These are phyloP conservation scores for Pogonomyrmex californicus DNA, from an alignment of 1,140 invertebrate genomes.

Conservation along the genomic window DNA sequence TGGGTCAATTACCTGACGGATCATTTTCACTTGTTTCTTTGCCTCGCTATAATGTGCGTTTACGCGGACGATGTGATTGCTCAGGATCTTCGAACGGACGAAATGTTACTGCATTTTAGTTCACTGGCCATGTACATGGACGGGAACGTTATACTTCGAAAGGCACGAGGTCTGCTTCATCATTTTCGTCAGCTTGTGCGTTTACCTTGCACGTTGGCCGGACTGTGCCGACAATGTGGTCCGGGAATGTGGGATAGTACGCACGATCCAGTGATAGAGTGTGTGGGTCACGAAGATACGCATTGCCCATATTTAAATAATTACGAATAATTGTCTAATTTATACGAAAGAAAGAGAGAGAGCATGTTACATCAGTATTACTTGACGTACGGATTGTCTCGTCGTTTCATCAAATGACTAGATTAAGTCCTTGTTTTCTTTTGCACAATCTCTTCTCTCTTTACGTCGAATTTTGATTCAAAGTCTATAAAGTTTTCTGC, in stretches of 20 bases:
- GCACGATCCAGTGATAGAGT: slow-evolving; percentile 92
- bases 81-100: slow-evolving; percentile 95
- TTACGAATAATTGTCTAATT: slow-evolving; percentile 78
- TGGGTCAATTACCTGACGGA: slow-evolving; percentile 98
- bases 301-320: slow-evolving; percentile 84
- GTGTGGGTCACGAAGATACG: slow-evolving; percentile 86
- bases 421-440: slow-evolving; percentile 40
- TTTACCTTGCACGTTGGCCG: slow-evolving; percentile 95
- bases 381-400: slow-evolving; percentile 17
- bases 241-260: slow-evolving; percentile 97
- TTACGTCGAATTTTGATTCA: slow-evolving; percentile 1
- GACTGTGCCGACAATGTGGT: slow-evolving; percentile 94
- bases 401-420: slow-evolving; percentile 28
- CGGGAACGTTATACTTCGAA: slow-evolving; percentile 94
- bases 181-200: slow-evolving; percentile 94
- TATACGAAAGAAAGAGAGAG: slow-evolving; percentile 8
- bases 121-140: slow-evolving; percentile 99
- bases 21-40: slow-evolving; percentile 97
- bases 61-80: slow-evolving; percentile 97
- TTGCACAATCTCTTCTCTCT: slow-evolving; percentile 12
- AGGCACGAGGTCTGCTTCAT: slow-evolving; percentile 96
- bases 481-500: slow-evolving; percentile 36
- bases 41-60: slow-evolving; percentile 95
- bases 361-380: slow-evolving; percentile 43
- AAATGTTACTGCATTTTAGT: slow-evolving; percentile 97